A percentile compares a stretch with the other conserved stretches of the same genome.
Evolutionary conservation across 2,797 vertebrate species (phyloP).

Genomic region (Thripadectes ignobilis): DNA sequence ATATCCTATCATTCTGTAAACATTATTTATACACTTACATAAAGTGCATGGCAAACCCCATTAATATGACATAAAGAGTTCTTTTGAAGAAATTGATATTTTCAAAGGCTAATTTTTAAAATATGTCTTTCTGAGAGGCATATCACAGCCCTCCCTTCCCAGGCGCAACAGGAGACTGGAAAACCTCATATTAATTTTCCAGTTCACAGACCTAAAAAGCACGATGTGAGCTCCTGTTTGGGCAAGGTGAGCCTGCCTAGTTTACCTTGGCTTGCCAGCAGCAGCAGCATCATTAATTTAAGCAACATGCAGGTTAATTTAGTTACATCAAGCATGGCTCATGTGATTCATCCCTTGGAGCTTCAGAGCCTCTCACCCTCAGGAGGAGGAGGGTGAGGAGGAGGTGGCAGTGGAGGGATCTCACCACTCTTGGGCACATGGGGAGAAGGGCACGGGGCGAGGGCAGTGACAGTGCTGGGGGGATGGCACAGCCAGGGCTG

Average conservation of each 20-base stretch:
- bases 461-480: neutral
- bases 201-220: slow-evolving; percentile 32
- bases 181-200: slow-evolving; percentile 43
- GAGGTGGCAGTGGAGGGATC: rapidly evolving
- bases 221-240: neutral
- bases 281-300: slow-evolving; percentile 16
- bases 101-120: neutral
- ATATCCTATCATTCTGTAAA: neutral
- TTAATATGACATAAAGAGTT: neutral
- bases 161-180: neutral
- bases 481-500: neutral
- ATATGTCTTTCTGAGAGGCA: neutral
- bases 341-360: rapidly evolving
- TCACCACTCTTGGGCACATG: neutral
- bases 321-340: neutral
- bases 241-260: neutral
- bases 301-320: neutral
- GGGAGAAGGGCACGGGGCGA: rapidly evolving
- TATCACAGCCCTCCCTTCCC: neutral
- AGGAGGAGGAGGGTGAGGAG: neutral
- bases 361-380: neutral
- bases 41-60: neutral
- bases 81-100: neutral
- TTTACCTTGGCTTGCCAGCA: slow-evolving; percentile 1
- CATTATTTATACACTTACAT: slow-evolving; percentile 28